These are phyloP conservation scores for Ophion ellenae DNA, from an alignment of 2,888 invertebrate species.

Conservation along the genomic window DNA sequence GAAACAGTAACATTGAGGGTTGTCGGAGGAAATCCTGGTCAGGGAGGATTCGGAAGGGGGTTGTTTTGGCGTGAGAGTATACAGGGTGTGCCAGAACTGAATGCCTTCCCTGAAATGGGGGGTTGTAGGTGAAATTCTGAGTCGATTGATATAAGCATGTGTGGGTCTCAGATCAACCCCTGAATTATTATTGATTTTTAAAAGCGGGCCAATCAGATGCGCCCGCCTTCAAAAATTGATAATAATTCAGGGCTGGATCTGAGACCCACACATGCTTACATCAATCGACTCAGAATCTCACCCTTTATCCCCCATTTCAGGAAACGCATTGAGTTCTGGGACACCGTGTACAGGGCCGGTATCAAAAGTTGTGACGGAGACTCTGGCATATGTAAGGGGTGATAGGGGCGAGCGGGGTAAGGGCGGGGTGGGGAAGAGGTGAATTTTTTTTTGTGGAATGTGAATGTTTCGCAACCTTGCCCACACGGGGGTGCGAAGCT, in stretches of 20 bases:
- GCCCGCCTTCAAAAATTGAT: too few species aligned
- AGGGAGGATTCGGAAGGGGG: not conserved
- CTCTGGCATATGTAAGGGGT: conserved; percentile 10
- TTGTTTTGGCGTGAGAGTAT: conserved; percentile 23
- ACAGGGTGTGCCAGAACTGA: not conserved
- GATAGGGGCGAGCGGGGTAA: conserved; percentile 37
- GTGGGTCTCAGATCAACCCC: too few species aligned
- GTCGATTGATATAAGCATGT: too few species aligned
- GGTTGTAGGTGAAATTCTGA: too few species aligned
- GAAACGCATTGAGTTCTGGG: not conserved
- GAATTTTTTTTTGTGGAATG: conserved; percentile 85
- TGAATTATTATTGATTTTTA: too few species aligned
- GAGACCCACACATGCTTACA: too few species aligned
- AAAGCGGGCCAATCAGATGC: too few species aligned
- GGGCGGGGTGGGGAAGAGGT: conserved; percentile 37
- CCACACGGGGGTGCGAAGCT: conserved; percentile 93
- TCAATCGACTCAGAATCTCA: too few species aligned
- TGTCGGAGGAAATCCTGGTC: conserved; percentile 27
- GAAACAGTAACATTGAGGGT: conserved; percentile 54
- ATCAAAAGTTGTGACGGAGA: not conserved
- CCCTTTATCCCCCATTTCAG: too few species aligned
- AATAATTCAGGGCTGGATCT: too few species aligned
- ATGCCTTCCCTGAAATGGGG: too few species aligned
- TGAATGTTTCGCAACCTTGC: conserved; percentile 89
- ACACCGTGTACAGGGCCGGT: not conserved